Evolutionary conservation across 2,888 invertebrate species (phyloP).

Genomic region (Sphecodes monilicornis): DNA sequence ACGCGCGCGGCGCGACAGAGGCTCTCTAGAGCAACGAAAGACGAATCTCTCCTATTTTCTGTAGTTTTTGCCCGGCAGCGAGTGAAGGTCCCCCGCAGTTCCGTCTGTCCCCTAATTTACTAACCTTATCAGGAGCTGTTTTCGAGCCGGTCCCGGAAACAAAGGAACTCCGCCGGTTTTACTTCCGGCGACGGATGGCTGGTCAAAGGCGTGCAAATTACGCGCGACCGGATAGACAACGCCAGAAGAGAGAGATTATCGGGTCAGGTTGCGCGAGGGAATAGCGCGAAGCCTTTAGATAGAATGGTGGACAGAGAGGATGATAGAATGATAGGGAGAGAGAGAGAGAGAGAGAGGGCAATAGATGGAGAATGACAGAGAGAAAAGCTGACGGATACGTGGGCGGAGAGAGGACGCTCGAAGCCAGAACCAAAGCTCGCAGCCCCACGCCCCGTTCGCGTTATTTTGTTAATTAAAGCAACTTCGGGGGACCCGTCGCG

Average conservation of each 20-base stretch:
- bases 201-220: constrained; percentile 63
- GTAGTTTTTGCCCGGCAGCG: constrained; percentile 15
- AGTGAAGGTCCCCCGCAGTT: neutral
- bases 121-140: constrained; percentile 55
- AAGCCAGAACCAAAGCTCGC: neutral
- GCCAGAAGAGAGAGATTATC: constrained; percentile 52
- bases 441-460: constrained; percentile 49
- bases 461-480: constrained; percentile 82
- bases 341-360: neutral
- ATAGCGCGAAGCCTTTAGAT: neutral
- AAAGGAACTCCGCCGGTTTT: constrained; percentile 50
- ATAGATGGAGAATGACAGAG: neutral
- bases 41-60: neutral
- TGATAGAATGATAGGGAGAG: neutral
- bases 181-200: constrained; percentile 47
- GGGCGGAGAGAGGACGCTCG: neutral
- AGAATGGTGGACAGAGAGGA: neutral
- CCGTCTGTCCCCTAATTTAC: constrained; percentile 52
- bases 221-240: constrained; percentile 34
- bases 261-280: constrained; percentile 29
- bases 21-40: neutral
- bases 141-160: constrained; percentile 46
- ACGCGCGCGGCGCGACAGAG: neutral
- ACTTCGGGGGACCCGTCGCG: constrained; percentile 75
- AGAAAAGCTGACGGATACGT: constrained; percentile 36